Evolutionary conservation across 2,888 invertebrate species (phyloP).

Genomic region (Tribolium freemani): DNA sequence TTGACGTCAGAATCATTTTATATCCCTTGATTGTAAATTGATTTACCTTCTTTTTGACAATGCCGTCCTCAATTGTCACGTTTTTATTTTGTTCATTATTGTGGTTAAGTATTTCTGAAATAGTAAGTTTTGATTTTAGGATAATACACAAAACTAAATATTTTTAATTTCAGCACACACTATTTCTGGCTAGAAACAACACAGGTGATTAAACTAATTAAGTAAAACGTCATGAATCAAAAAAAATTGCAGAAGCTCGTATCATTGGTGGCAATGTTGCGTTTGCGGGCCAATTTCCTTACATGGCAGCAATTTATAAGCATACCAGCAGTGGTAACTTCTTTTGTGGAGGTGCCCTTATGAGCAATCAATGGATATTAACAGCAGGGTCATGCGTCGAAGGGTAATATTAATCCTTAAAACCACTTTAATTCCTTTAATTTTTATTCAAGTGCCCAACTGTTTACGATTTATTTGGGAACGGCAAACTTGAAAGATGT

Average conservation of each 20-base stretch:
- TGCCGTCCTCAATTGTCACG: too few relatives aligned
- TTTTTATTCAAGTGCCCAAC: conserved; percentile 1
- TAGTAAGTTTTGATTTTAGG: too few relatives aligned
- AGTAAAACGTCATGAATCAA: background rate
- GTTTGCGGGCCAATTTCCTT: conserved; percentile 9
- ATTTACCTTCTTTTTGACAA: too few relatives aligned
- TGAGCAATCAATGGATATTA: conserved; percentile 2
- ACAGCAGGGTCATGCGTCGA: conserved; percentile 9
- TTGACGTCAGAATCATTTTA: background rate
- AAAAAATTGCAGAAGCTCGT: background rate
- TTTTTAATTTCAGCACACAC: too few relatives aligned
- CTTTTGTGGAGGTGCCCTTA: conserved; percentile 21
- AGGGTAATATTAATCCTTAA: background rate
- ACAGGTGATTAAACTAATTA: background rate
- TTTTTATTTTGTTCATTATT: too few relatives aligned
- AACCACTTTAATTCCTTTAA: background rate
- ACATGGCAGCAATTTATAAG: conserved; percentile 12
- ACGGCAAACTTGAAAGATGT: background rate
- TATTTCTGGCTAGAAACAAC: background rate
- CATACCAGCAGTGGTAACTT: background rate
- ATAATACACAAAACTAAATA: too few relatives aligned
- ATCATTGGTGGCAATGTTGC: conserved; percentile 21
- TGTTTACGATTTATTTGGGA: conserved; percentile 7
- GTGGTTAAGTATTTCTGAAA: too few relatives aligned
- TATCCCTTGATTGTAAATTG: too few relatives aligned